phyloP scores from a whole-genome alignment of 2,888 invertebrate species.

The Tipula vernalis region DNA sequence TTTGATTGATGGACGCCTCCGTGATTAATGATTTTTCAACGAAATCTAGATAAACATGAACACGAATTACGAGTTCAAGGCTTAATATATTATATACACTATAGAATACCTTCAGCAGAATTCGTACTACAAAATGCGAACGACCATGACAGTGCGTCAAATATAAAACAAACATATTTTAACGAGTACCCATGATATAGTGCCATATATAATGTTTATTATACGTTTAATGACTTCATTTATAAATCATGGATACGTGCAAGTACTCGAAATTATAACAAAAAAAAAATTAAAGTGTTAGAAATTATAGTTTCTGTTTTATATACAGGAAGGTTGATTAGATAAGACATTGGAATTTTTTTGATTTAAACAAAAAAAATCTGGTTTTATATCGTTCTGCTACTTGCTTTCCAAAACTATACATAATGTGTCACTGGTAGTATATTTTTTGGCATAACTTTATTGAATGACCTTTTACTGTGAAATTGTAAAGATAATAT shows the following conservation, averaged over 20 bases:
- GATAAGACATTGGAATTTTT: not conserved
- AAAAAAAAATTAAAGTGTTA: not conserved
- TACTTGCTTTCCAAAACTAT: not conserved
- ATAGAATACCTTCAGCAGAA: not conserved
- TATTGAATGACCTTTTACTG: not conserved
- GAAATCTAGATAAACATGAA: not conserved
- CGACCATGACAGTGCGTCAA: not conserved
- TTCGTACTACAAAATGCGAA: not conserved
- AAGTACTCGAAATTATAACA: not conserved
- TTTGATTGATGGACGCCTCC: not conserved
- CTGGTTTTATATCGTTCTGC: not conserved
- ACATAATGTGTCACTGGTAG: not conserved
- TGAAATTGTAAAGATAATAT: not conserved
- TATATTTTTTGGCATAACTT: not conserved
- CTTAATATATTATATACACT: not conserved
- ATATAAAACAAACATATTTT: not conserved
- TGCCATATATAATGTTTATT: not conserved
- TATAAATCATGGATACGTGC: not conserved
- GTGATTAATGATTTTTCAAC: not conserved
- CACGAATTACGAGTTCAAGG: not conserved
- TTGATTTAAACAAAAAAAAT: not conserved
- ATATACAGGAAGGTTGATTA: not conserved
- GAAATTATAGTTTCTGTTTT: not conserved
- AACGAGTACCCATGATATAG: not conserved
- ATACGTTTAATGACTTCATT: not conserved